These are phyloP conservation scores for Xiphias gladius DNA, from an alignment of 2,113 vertebrate species.

Conservation along the genomic window DNA sequence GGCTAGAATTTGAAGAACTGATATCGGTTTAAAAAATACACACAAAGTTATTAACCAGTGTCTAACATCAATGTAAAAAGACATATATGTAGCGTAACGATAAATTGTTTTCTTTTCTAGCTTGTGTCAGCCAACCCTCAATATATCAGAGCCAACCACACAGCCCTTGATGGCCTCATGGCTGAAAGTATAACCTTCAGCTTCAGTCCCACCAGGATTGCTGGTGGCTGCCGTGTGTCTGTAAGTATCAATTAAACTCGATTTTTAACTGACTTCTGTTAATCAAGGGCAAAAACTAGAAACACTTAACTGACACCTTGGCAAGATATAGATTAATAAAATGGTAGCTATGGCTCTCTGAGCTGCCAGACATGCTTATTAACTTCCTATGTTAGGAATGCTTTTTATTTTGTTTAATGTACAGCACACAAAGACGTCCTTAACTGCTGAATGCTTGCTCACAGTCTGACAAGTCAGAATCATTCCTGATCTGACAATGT, in stretches of 20 bases:
- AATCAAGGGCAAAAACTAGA: not conserved
- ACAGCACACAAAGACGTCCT: too few relatives aligned
- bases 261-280: not conserved
- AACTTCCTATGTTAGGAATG: too few relatives aligned
- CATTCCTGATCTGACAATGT: too few relatives aligned
- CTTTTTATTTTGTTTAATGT: not conserved
- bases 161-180: slow-evolving; percentile 21
- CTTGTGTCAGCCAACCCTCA: slow-evolving; percentile 26
- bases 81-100: not conserved
- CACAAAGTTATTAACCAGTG: too few relatives aligned
- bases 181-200: slow-evolving; percentile 39
- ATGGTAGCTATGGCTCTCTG: too few relatives aligned
- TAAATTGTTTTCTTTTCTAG: slow-evolving; percentile 22
- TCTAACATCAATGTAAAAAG: not conserved
- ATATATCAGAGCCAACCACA: slow-evolving; percentile 55
- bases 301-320: not conserved
- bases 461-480: too few relatives aligned
- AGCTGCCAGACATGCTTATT: too few relatives aligned
- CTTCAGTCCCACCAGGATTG: not conserved
- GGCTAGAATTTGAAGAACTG: not conserved
- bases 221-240: slow-evolving; percentile 33
- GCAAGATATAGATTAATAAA: too few relatives aligned
- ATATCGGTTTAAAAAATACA: not conserved
- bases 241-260: slow-evolving; percentile 15
- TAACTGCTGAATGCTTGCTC: too few relatives aligned